Base-by-base conservation (phyloP, 1,140 invertebrate species). In the Penaeus japonicus region DNA sequence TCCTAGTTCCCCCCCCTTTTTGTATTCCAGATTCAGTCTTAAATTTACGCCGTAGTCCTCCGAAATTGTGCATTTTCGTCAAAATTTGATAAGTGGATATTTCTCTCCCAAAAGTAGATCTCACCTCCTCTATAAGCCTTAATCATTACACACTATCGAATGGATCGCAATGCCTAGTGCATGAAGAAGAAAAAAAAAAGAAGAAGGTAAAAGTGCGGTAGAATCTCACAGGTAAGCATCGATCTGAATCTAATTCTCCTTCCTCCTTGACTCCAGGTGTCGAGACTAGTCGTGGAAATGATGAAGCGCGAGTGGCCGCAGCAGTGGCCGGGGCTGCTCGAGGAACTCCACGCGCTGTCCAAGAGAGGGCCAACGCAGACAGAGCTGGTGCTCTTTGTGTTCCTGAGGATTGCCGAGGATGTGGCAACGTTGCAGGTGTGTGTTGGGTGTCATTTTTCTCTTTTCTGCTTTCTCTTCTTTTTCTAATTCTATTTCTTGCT, bases 251-350 rank as follows among this genome's bases (percentile, higher is more conserved):
- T 89, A 90, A 89, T 85, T 91, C 88, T 90, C 90, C 91, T 24
- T 85, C 57, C 94, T 83, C 97, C 98, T 92, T 96, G 98, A 93
- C 97, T 95, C 10, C 92, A 90, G 89, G 84, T 98, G 18, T 96
- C 97, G 24, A 93, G 97, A 75, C 95, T 98, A 24, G 94, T 98
- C 85, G 97, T 98, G 0, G 98, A 99, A 93, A 97, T 98, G 95
- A 96, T 98, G 20, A 98, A 98, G 92, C 93, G 97, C 22, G 97
- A 98, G 92, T 99, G 97, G 98, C 97, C 98, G 0, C 97, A 98
- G 92, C 97, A 98, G 86, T 99, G 97, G 97, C 96, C 97, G 0
- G 95, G 95, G 1, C 92, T 99, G 17, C 92, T 98, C 18, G 93
- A 94, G 0, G 97, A 98, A 92, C 93, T 98, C 0, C 96, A 92